Evolutionary conservation across 2,113 vertebrate genomes (phyloP).

Genomic region (Mesocricetus auratus): DNA sequence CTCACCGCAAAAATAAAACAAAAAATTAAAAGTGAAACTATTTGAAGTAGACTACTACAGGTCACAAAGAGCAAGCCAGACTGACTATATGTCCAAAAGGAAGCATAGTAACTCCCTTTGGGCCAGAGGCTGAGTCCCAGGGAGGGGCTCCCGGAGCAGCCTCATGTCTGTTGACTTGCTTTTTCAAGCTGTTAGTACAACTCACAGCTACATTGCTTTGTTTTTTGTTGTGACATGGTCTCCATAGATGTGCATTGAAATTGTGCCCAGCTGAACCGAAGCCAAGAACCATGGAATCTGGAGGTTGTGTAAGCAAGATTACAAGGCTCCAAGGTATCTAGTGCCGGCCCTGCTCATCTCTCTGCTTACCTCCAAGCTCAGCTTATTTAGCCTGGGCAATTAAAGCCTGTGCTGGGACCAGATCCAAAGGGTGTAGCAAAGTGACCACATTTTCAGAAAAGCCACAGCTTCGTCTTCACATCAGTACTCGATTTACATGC

Average conservation of each 20-base stretch:
- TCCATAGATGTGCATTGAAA: conserved; percentile 89
- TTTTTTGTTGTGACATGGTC: conserved; percentile 90
- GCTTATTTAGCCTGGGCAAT: conserved; percentile 1
- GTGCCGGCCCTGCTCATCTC: conserved; percentile 70
- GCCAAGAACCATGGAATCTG: conserved; percentile 86
- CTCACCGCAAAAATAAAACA: no score
- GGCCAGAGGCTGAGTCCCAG: conserved; percentile 72
- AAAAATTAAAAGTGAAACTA: neutral
- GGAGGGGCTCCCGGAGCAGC: conserved; percentile 79
- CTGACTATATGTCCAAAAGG: conserved; percentile 42
- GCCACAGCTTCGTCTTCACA: conserved; percentile 33
- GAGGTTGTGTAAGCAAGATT: conserved; percentile 81
- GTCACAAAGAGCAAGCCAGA: conserved; percentile 62
- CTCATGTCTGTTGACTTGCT: conserved; percentile 86
- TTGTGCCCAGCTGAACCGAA: conserved; percentile 81
- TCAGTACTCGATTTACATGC: neutral
- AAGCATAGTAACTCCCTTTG: conserved; percentile 69
- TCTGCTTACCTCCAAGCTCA: conserved; percentile 72
- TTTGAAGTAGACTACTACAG: conserved; percentile 43
- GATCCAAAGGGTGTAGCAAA: conserved; percentile 62
- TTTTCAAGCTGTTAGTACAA: conserved; percentile 87
- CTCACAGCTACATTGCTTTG: conserved; percentile 87
- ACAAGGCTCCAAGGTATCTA: conserved; percentile 84
- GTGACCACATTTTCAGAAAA: conserved; percentile 13
- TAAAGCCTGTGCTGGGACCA: conserved; percentile 6